These are phyloP conservation scores for Hecatera dysodea DNA, from an alignment of 2,888 invertebrate species.

Conservation along the genomic window DNA sequence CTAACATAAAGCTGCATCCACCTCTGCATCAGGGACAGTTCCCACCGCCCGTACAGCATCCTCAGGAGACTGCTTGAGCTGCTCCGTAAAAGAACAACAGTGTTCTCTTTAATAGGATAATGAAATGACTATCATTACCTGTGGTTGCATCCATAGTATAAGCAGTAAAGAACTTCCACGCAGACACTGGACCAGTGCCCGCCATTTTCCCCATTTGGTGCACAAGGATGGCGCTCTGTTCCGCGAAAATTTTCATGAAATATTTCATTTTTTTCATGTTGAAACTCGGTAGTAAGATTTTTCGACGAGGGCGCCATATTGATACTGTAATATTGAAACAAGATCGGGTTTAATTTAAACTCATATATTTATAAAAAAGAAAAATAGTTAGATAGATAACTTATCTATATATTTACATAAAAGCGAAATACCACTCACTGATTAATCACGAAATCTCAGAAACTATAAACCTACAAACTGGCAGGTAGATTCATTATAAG, in stretches of 20 bases:
- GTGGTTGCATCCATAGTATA: constrained; percentile 66
- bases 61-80: too few species aligned
- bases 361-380: too few species aligned
- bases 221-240: constrained; percentile 63
- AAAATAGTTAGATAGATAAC: too few species aligned
- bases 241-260: constrained; percentile 67
- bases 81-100: too few species aligned
- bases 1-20: too few species aligned
- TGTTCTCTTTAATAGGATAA: constrained; percentile 12
- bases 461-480: too few species aligned
- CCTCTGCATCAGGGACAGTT: too few species aligned
- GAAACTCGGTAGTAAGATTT: constrained; percentile 69
- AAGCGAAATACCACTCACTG: too few species aligned
- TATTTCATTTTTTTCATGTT: constrained; percentile 66
- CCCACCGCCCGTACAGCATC: too few species aligned
- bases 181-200: constrained; percentile 39
- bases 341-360: not conserved
- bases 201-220: constrained; percentile 40
- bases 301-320: constrained; percentile 75
- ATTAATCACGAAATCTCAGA: too few species aligned
- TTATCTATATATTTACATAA: too few species aligned
- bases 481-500: too few species aligned
- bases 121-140: constrained; percentile 42
- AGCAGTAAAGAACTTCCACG: constrained; percentile 55
- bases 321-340: constrained; percentile 65